Percentiles rank a stretch among this genome's conserved stretches.
Conservation (phyloP, 2,797 vertebrate genomes). For the Peromyscus attwateri region DNA sequence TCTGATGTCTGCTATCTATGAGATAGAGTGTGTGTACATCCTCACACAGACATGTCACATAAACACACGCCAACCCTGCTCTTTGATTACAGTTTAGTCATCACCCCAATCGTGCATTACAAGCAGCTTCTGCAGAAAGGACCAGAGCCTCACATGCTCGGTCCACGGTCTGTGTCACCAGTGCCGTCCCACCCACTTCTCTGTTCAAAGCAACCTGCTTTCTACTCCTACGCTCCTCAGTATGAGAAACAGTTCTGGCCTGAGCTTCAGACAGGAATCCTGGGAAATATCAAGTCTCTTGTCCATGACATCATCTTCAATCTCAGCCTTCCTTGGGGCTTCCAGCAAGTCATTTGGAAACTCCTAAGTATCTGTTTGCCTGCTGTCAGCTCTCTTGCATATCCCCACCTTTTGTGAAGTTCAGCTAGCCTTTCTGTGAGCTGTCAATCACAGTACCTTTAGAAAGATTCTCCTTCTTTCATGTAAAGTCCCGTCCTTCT, state of each 20-base stretch:
- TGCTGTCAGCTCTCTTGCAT: background rate
- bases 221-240: background rate
- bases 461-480: background rate
- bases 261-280: background rate
- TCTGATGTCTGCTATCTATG: background rate
- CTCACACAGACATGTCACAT: background rate
- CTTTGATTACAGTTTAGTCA: constrained; percentile 9
- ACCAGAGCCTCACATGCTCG: background rate
- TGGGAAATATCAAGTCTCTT: background rate
- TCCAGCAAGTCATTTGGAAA: background rate
- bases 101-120: background rate
- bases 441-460: background rate
- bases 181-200: background rate
- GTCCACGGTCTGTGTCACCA: background rate
- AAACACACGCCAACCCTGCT: background rate
- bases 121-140: background rate
- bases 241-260: background rate
- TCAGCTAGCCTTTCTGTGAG: background rate
- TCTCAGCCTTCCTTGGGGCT: background rate
- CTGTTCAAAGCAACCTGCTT: background rate
- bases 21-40: background rate
- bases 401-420: background rate
- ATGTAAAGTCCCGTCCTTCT: background rate
- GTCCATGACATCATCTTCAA: background rate
- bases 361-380: background rate